phyloP scores from a whole-genome alignment of 2,113 vertebrate species.

The Cairina moschata region DNA sequence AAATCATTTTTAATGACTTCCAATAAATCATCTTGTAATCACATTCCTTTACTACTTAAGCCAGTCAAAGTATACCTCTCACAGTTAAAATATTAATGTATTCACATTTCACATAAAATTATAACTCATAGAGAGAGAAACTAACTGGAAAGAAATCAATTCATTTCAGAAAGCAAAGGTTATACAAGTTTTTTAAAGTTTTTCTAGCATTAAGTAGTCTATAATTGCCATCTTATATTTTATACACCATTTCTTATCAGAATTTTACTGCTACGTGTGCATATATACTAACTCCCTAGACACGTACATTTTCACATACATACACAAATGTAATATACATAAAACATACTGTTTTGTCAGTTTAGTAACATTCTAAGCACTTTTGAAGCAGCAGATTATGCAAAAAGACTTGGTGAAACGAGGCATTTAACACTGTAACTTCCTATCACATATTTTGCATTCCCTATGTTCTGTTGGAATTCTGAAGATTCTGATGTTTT shows the following conservation, averaged over 20 bases:
- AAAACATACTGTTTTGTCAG: conserved; percentile 22
- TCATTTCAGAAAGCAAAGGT: conserved; percentile 35
- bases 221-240: background rate
- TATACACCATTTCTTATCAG: background rate
- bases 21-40: conserved; percentile 73
- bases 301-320: background rate
- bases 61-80: conserved; percentile 61
- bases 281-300: background rate
- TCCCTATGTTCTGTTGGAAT: conserved; percentile 59
- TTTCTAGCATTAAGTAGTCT: background rate
- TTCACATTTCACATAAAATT: conserved; percentile 58
- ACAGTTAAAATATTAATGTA: conserved; percentile 67
- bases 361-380: conserved; percentile 37
- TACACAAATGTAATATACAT: background rate
- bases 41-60: conserved; percentile 66
- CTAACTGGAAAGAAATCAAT: conserved; percentile 42
- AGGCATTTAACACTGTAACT: conserved; percentile 51
- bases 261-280: background rate
- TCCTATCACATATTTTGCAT: conserved; percentile 35
- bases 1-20: conserved; percentile 72
- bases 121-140: conserved; percentile 36
- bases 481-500: conserved; percentile 54
- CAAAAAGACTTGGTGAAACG: conserved; percentile 38
- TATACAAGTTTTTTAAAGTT: background rate
- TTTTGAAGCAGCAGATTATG: conserved; percentile 39